A percentile compares a stretch with the other conserved stretches of the same genome.
These are phyloP conservation scores for Sylvicola cinctus DNA, from an alignment of 2,888 invertebrate genomes.

Conservation along the genomic window DNA sequence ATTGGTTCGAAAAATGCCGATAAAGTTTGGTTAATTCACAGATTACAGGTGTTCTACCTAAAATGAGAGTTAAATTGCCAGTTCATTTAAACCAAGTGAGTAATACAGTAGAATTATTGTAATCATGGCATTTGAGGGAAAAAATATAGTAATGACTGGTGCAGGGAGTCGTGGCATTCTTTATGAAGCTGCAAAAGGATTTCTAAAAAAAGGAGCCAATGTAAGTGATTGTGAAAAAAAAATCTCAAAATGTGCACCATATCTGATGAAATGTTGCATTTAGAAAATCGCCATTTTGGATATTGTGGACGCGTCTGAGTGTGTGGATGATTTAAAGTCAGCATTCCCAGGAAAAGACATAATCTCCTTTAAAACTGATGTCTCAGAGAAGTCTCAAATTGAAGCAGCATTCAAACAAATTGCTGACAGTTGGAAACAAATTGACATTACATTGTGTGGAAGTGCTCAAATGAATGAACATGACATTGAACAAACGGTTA, in stretches of 20 bases:
- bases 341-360: neutral
- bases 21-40: too few species aligned
- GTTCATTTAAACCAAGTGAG: too few species aligned
- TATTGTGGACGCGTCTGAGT: neutral
- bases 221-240: neutral
- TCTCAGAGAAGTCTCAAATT: neutral
- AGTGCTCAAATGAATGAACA: too few species aligned
- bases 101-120: too few species aligned
- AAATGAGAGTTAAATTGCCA: too few species aligned
- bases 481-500: too few species aligned
- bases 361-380: neutral
- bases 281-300: slow-evolving; percentile 1
- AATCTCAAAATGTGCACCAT: neutral
- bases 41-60: too few species aligned
- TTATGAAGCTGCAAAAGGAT: neutral
- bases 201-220: neutral
- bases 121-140: neutral
- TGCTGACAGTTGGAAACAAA: too few species aligned
- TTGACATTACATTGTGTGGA: too few species aligned
- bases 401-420: slow-evolving; percentile 1
- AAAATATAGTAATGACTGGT: slow-evolving; percentile 1
- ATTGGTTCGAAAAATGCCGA: too few species aligned
- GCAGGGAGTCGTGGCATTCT: neutral
- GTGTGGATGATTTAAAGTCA: neutral
- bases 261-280: neutral